Evolutionary conservation across 2,888 invertebrate genomes (phyloP), one percentile per base, ranked within the genome.

Genomic region (Campoplex nolae): DNA sequence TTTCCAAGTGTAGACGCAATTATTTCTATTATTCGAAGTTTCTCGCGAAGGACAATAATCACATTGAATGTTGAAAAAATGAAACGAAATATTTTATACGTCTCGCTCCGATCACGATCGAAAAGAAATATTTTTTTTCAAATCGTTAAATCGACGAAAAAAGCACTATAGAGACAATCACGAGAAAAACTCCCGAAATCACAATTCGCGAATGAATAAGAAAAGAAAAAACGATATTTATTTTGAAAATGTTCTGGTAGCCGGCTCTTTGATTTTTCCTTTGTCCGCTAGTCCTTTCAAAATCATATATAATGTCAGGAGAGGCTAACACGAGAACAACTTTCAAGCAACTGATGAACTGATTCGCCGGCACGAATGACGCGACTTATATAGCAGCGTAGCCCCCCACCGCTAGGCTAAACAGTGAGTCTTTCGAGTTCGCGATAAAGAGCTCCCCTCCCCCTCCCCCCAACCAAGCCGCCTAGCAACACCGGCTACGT

Each of bases 401-500:
- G 89, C 89, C 89, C 90, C 68, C 90, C 84, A 51, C 89, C 77
- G 51, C 74, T 62, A 16, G 8, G 18, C 32, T 45, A n/a, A 38
- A 32, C 75, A 28, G 45, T 38, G 67, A 32, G 32, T 58, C 80
- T 75, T 42, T 82, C 75, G 71, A 11, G 68, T 86, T 81, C 42
- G 48, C n/a, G 6, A 82, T 83, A 86, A 84, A 84, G 38, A 38
- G 38, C 88, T 78, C 88, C 86, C 84, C 32, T 81, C 82, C 88
- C 89, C 88, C 89, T 42, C 42, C 83, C 81, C 88, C 89, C 88
- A 89, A 84, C 88, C 90, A 85, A 88, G 88, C 92, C 93, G 92
- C 93, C 92, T 93, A 93, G 93, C 93, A 93, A 93, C 93, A 93
- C 92, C 92, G 93, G 90, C 93, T 93, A 93, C 93, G 93, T 93